Evolutionary conservation across 1,140 invertebrate genomes (phyloP), one percentile per base, ranked within the genome.

Genomic region (Pogonus chalceus): DNA sequence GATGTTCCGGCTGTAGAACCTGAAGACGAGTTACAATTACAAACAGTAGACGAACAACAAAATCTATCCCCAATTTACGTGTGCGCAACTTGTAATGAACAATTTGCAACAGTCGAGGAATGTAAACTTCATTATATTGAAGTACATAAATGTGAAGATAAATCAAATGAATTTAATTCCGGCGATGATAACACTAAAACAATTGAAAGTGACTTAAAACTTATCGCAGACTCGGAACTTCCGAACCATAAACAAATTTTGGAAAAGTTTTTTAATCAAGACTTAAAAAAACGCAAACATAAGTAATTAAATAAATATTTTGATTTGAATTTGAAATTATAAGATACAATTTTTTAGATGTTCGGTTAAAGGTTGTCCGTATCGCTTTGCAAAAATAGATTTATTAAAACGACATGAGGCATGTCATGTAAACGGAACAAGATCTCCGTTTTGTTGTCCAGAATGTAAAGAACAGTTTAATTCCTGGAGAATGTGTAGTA

Each of bases 401-500:
- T 70, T 70, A 35, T 66, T 76, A 60, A 59, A 69, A 22, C 62
- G 73, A 51, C 79, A 81, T 56, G 60, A 63, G 0, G 62, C 67
- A 18, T 80, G 76, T 57, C 79, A 81, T 58, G 66, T 68, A 2
- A 62, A 70, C 35, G 62, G 66, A 35, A 61, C 65, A 50, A 62
- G 60, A 22, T 70, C 66, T 56, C 57, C 63, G 47, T 72, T 79
- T 62, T 71, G 72, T 58, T 81, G 79, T 62, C 69, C 55, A 22
- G 62, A 76, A 37, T 81, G 79, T 54, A 69, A 74, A 16, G 54
- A 67, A 48, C 72, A 70, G 53, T 72, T 76, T 59, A 61, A 72
- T 0, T 73, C 77, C 51, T 87, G 85, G 85, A 67, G 76, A 10
- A 66, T 74, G 2, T 78, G 84, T 56, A 76, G 78, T 3, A 67